Conservation (phyloP, 2,113 vertebrate genomes). For the Phainopepla nitens region DNA sequence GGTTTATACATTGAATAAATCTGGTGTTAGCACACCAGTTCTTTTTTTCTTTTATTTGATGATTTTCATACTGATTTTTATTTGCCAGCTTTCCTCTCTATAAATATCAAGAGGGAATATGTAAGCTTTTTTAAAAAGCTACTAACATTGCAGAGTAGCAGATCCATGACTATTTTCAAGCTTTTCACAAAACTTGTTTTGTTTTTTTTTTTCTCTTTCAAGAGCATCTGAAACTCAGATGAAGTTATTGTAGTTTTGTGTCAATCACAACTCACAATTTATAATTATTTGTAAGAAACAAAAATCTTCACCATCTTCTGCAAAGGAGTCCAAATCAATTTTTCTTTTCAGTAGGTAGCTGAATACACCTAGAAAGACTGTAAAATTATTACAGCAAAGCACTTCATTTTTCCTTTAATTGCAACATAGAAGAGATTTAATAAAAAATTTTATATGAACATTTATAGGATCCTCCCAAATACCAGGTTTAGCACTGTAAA, state of each 20-base stretch:
- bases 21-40: background rate
- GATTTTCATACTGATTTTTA: background rate
- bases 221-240: background rate
- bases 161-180: background rate
- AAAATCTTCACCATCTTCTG: background rate
- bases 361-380: background rate
- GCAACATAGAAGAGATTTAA: constrained; percentile 31
- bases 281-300: background rate
- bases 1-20: background rate
- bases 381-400: constrained; percentile 29
- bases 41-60: background rate
- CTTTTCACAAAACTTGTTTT: background rate
- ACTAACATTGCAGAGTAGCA: background rate
- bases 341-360: background rate
- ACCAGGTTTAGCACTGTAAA: constrained; percentile 37
- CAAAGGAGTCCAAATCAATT: background rate
- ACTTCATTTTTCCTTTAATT: constrained; percentile 50
- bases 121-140: background rate
- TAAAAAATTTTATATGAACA: background rate
- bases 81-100: background rate
- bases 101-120: background rate
- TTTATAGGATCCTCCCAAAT: constrained; percentile 9
- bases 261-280: background rate
- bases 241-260: background rate
- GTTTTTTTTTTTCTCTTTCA: background rate